Conservation (phyloP, 92 coral and sea anemone species). For the Palythoa grandiflora region DNA sequence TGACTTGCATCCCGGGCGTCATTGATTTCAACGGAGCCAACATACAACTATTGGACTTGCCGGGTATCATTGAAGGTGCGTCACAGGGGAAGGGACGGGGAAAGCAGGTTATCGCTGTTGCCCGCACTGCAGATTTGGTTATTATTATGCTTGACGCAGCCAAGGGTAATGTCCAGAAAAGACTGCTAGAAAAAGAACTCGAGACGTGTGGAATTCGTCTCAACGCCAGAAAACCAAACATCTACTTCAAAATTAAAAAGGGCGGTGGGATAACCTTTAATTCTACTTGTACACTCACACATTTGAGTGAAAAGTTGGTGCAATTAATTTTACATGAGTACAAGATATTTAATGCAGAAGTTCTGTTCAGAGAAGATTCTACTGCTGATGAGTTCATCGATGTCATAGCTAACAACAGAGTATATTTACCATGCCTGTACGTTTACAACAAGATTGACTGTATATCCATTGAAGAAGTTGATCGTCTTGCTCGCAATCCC, state of each 20-base stretch:
- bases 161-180: slow-evolving; percentile 92
- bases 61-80: slow-evolving; percentile 72
- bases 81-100: slow-evolving; percentile 27
- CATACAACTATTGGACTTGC: slow-evolving; percentile 93
- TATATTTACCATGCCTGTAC: slow-evolving; percentile 90
- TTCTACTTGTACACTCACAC: slow-evolving; percentile 91
- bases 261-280: slow-evolving; percentile 95
- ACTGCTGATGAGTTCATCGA: slow-evolving; percentile 95
- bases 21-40: slow-evolving; percentile 94
- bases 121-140: slow-evolving; percentile 96
- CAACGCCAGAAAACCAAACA: slow-evolving; percentile 86
- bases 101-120: slow-evolving; percentile 81
- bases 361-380: slow-evolving; percentile 95
- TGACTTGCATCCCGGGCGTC: slow-evolving; percentile 99
- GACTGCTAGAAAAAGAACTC: slow-evolving; percentile 88
- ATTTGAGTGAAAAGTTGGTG: slow-evolving; percentile 90
- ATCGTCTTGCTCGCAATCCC: slow-evolving; percentile 87
- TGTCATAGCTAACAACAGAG: slow-evolving; percentile 89
- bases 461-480: slow-evolving; percentile 97
- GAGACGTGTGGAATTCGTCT: slow-evolving; percentile 97
- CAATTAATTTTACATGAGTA: slow-evolving; percentile 94
- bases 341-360: slow-evolving; percentile 99
- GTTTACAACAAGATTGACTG: slow-evolving; percentile 99
- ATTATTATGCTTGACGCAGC: slow-evolving; percentile 96
- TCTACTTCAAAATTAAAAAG: slow-evolving; percentile 94